Base-by-base conservation (phyloP, 2,888 invertebrate genomes). In the Chrysotoxum bicinctum region DNA sequence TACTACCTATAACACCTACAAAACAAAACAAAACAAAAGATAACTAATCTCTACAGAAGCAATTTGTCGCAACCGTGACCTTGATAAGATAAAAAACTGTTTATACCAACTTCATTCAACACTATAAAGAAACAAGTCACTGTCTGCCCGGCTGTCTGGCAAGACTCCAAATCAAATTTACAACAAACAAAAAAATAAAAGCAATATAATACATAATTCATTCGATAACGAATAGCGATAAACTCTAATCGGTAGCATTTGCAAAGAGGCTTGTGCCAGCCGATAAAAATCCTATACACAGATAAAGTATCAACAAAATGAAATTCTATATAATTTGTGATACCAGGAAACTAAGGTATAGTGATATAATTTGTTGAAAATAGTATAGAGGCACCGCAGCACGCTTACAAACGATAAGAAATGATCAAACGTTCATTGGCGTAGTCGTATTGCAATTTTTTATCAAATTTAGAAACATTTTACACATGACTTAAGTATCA, bases 141-240 rank as follows among this genome's bases (percentile, higher is more conserved):
- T 79, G 78, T 79, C 78, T 79, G 73, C 78, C 73, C 14, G 4
- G 0, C 32, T 58, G 78, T 79, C 78, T 79, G 40, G 74, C 12
- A 23, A 60, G 68, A 45, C n/a, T 69, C 45, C 58, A 50, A 3
- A 16, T 73, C 58, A 58, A 74, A 62, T 60, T 75, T 45, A 70
- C 69, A 70, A 40, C 64, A 75, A 56, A n/a, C n/a, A n/a, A 45
- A 81, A 62, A 60, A 56, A 45, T 48, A 62, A 69, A 48, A 50
- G 66, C 66, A 66, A 66, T 35, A 35, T 35, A 3, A n/a, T n/a
- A n/a, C n/a, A n/a, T n/a, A 66, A 16, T 35, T 62, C 50, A 79
- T 79, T 78, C 78, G 78, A 84, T 79, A 79, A 75, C 79, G 79
- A 70, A 75, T 21, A 50, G 84, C 84, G 84, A 84, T 84, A 84